A percentile compares a stretch with the other conserved stretches of the same genome.
These are phyloP conservation scores for Dryococelus australis DNA, from an alignment of 2,888 invertebrate genomes.

Conservation along the genomic window DNA sequence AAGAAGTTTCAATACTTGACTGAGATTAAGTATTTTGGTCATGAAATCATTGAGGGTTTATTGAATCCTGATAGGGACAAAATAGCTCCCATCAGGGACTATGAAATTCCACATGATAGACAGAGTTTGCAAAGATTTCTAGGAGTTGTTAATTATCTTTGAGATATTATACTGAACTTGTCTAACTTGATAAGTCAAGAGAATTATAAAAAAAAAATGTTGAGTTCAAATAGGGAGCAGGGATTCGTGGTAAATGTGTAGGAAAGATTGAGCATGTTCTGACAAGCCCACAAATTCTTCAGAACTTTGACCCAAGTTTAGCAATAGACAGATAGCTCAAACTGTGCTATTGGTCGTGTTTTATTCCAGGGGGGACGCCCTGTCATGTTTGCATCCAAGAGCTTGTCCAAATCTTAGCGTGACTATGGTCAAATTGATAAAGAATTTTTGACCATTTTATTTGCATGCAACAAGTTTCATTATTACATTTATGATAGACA, in stretches of 20 bases:
- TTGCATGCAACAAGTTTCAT: not conserved
- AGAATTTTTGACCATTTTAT: not conserved
- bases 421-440: not conserved
- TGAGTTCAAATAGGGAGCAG: not conserved
- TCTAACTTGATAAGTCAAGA: not conserved
- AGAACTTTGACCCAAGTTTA: not conserved
- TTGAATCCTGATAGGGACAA: not conserved
- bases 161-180: not conserved
- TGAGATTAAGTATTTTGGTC: not conserved
- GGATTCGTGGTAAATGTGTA: not conserved
- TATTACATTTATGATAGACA: not conserved
- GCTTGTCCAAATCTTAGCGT: not conserved
- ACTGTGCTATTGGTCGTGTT: not conserved
- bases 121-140: not conserved
- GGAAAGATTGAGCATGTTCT: not conserved
- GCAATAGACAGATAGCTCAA: not conserved
- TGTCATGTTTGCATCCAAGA: not conserved
- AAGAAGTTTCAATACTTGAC: not conserved
- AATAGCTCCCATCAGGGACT: not conserved
- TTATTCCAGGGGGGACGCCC: not conserved
- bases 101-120: not conserved
- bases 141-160: not conserved
- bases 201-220: not conserved
- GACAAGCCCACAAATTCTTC: not conserved
- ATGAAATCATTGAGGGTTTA: not conserved